Conservation (phyloP, 1,140 invertebrate genomes). For the Drosophila carrolli region DNA sequence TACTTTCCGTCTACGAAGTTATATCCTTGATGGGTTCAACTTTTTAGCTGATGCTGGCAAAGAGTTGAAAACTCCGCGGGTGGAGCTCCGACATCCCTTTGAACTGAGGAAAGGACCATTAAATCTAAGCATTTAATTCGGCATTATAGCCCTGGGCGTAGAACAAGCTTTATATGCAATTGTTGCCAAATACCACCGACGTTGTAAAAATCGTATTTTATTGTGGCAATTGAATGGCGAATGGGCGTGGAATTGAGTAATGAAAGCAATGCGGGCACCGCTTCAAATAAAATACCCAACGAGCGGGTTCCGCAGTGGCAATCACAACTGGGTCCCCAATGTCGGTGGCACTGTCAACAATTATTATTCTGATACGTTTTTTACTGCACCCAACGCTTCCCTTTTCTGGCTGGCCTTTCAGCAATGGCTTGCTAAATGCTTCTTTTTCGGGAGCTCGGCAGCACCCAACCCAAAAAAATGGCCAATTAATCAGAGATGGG, state of each 20-base stretch:
- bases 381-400: constrained; percentile 22
- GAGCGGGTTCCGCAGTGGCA: constrained; percentile 27
- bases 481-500: constrained; percentile 63
- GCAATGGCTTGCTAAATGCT: constrained; percentile 38
- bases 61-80: constrained; percentile 25
- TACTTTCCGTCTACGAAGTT: not conserved
- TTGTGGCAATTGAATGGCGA: constrained; percentile 78
- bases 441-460: constrained; percentile 2
- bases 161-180: constrained; percentile 51
- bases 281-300: constrained; percentile 30
- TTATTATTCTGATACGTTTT: constrained; percentile 75
- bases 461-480: constrained; percentile 11
- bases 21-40: constrained; percentile 10
- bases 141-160: constrained; percentile 44
- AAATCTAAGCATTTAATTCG: constrained; percentile 65
- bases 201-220: constrained; percentile 78
- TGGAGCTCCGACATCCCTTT: not conserved
- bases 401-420: constrained; percentile 20
- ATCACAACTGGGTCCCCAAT: constrained; percentile 41
- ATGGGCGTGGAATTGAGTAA: constrained; percentile 81
- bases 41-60: constrained; percentile 25
- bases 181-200: constrained; percentile 57
- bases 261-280: constrained; percentile 50
- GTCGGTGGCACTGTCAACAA: constrained; percentile 61
- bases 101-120: constrained; percentile 16